A percentile compares a stretch with the other conserved stretches of the same genome.
These are phyloP conservation scores for Sinocyclocheilus anophthalmus DNA, from an alignment of 2,113 vertebrate genomes.

Conservation along the genomic window DNA sequence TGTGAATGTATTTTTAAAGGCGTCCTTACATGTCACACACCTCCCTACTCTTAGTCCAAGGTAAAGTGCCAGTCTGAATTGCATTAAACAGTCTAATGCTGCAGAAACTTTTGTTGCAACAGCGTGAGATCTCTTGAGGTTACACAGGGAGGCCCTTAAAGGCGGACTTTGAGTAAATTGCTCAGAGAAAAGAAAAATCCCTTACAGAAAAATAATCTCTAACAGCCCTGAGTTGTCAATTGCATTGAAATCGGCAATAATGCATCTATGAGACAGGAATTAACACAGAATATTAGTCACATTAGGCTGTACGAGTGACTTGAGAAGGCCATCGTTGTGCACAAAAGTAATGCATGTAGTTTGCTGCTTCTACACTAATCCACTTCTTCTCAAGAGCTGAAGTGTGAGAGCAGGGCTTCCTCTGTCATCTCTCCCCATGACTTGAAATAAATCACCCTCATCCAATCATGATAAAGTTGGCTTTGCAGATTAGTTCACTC, in stretches of 20 bases:
- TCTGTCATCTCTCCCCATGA: slow-evolving; percentile 61
- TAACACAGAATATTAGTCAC: background rate
- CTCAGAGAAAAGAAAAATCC: slow-evolving; percentile 43
- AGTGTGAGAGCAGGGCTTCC: slow-evolving; percentile 30
- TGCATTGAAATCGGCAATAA: background rate
- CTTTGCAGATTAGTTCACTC: slow-evolving; percentile 64
- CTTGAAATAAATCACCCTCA: slow-evolving; percentile 69
- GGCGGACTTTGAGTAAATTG: slow-evolving; percentile 55
- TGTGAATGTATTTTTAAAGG: slow-evolving; percentile 61
- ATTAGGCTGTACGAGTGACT: background rate
- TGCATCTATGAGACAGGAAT: background rate
- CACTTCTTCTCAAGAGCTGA: slow-evolving; percentile 12
- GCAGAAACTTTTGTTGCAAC: slow-evolving; percentile 63
- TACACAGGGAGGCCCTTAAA: slow-evolving; percentile 47
- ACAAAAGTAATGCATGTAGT: background rate
- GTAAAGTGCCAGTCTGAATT: slow-evolving; percentile 38
- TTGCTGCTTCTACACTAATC: slow-evolving; percentile 28
- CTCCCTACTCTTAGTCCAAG: background rate
- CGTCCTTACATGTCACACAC: slow-evolving; percentile 26
- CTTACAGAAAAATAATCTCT: background rate
- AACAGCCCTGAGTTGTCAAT: background rate
- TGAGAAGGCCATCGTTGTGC: background rate
- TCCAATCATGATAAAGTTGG: slow-evolving; percentile 71
- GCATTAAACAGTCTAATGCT: slow-evolving; percentile 57
- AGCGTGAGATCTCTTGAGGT: slow-evolving; percentile 56